Conservation (phyloP, 37 sponge, comb jelly and placozoan species). For the Tethya wilhelma region DNA sequence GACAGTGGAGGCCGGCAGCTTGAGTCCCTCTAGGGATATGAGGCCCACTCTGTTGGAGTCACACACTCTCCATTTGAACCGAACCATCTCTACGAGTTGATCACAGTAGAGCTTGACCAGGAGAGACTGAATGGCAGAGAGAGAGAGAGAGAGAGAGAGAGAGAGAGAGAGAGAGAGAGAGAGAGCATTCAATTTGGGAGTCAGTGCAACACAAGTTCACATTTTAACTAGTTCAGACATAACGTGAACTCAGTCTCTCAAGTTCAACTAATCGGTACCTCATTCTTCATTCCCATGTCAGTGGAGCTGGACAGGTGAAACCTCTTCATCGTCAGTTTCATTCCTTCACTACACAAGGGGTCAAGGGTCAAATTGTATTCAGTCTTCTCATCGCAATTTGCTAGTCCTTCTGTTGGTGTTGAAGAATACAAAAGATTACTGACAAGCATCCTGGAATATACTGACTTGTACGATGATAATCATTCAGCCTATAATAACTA, state of each 20-base stretch:
- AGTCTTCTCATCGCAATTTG: background rate
- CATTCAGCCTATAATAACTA: background rate
- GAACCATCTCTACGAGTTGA: constrained; percentile 24
- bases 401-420: background rate
- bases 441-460: too few species aligned
- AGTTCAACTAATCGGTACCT: too few species aligned
- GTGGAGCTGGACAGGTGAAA: too few species aligned
- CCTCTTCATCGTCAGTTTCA: constrained; percentile 14
- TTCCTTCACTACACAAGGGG: background rate
- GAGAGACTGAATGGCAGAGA: constrained; percentile 11
- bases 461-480: too few species aligned
- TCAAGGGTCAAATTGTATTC: constrained; percentile 3
- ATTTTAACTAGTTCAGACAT: too few species aligned
- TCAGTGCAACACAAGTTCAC: too few species aligned
- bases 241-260: too few species aligned
- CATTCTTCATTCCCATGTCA: too few species aligned
- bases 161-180: constrained; percentile 4
- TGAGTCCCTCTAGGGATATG: constrained; percentile 31
- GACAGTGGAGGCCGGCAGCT: constrained; percentile 16
- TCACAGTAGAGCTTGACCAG: constrained; percentile 45
- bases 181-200: too few species aligned
- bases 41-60: background rate
- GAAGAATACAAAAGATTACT: too few species aligned
- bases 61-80: constrained; percentile 12
- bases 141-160: background rate